These are phyloP conservation scores for Danionella cerebrum DNA, from an alignment of 2,113 vertebrate species.

Conservation along the genomic window DNA sequence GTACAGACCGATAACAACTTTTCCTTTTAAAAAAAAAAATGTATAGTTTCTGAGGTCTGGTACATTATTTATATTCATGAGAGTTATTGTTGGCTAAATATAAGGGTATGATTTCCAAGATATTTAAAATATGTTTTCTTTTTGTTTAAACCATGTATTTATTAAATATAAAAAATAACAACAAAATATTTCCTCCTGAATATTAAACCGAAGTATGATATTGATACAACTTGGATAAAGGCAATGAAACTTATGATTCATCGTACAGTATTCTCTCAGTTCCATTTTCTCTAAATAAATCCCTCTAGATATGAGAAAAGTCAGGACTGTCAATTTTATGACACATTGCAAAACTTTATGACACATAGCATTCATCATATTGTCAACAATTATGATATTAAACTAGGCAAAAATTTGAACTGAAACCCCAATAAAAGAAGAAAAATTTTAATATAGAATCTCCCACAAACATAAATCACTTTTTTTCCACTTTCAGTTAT, in stretches of 20 bases:
- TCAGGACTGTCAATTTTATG: neutral
- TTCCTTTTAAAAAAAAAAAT: no score
- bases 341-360: neutral
- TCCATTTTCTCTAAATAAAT: conserved; percentile 1
- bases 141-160: no score
- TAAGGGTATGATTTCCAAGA: no score
- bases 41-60: no score
- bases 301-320: conserved; percentile 4
- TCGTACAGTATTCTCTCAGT: conserved; percentile 12
- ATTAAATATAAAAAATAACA: no score
- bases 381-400: no score
- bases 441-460: conserved; percentile 12
- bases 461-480: neutral
- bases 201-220: neutral
- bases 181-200: no score
- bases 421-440: neutral
- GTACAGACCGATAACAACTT: neutral
- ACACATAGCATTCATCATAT: no score
- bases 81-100: no score
- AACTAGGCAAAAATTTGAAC: no score
- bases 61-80: no score
- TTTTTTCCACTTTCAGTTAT: conserved; percentile 7
- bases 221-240: conserved; percentile 5
- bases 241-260: conserved; percentile 1
- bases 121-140: no score